phyloP scores from a whole-genome alignment of 1,140 invertebrate species.

The Hormaphis cornu region DNA sequence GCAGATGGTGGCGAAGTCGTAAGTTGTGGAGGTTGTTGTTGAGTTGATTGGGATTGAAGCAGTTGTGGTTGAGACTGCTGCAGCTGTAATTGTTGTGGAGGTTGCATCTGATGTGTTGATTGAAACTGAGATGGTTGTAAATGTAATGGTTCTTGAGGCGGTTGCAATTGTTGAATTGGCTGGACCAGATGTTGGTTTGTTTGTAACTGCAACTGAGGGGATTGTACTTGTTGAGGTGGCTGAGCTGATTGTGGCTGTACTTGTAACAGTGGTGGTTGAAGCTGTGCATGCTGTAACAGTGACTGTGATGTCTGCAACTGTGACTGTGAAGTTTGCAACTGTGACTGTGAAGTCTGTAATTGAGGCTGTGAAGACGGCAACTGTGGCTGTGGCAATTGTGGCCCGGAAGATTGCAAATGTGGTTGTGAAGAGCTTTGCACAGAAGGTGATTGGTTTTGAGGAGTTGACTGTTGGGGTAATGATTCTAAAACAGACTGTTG shows the following conservation, averaged over 20 bases:
- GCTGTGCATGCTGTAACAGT: constrained; percentile 6
- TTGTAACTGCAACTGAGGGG: constrained; percentile 35
- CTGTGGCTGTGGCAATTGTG: neutral
- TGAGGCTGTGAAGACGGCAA: constrained; percentile 23
- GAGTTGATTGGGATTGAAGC: neutral
- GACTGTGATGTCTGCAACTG: neutral
- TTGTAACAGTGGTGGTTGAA: constrained; percentile 35
- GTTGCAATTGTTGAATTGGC: neutral
- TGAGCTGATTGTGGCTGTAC: constrained; percentile 38
- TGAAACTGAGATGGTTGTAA: neutral
- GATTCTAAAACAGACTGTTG: neutral
- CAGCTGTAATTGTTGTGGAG: neutral
- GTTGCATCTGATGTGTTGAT: constrained; percentile 22
- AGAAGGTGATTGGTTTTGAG: neutral
- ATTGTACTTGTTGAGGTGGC: constrained; percentile 33
- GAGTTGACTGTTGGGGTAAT: neutral
- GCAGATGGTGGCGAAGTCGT: neutral
- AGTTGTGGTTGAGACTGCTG: neutral
- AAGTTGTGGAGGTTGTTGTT: neutral
- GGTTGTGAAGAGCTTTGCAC: neutral
- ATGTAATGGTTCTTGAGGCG: neutral
- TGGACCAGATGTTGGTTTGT: constrained; percentile 35
- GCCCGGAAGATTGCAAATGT: neutral
- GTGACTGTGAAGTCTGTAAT: neutral
- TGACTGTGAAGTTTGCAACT: neutral